These are phyloP conservation scores for Buceros bicornis DNA, from an alignment of 2,797 vertebrate species.

Conservation along the genomic window DNA sequence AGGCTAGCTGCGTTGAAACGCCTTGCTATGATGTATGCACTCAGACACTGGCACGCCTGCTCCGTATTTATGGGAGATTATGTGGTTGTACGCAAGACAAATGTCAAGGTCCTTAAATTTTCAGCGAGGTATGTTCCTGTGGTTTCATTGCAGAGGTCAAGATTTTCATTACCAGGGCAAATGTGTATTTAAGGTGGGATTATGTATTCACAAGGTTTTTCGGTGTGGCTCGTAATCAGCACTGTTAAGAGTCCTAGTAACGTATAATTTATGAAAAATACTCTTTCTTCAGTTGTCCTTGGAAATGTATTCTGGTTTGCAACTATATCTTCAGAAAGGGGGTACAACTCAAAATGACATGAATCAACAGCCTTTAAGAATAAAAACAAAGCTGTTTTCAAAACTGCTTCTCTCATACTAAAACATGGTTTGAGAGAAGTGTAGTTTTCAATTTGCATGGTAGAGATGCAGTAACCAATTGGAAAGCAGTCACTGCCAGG, in stretches of 20 bases:
- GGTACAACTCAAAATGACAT: background rate
- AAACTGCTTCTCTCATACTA: background rate
- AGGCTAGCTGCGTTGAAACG: background rate
- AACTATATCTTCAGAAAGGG: background rate
- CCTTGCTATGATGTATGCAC: background rate
- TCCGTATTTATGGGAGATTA: background rate
- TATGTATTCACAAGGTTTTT: background rate
- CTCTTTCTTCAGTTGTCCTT: accelerated
- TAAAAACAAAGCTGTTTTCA: background rate
- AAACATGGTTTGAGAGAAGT: background rate
- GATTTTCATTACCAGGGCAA: background rate
- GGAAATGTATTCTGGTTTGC: background rate
- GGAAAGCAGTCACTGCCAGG: conserved; percentile 18
- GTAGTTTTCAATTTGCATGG: conserved; percentile 28
- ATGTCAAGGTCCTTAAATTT: conserved; percentile 9
- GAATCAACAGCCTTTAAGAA: background rate
- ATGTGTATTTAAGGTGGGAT: background rate
- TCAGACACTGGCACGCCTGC: background rate
- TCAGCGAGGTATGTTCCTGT: background rate
- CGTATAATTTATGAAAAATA: background rate
- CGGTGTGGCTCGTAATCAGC: background rate
- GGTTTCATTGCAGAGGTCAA: background rate
- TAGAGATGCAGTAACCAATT: conserved; percentile 37
- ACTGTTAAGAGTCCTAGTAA: background rate
- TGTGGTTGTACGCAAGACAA: background rate